Evolutionary conservation across 2,888 invertebrate species (phyloP).

Genomic region (Leucophenga montana): DNA sequence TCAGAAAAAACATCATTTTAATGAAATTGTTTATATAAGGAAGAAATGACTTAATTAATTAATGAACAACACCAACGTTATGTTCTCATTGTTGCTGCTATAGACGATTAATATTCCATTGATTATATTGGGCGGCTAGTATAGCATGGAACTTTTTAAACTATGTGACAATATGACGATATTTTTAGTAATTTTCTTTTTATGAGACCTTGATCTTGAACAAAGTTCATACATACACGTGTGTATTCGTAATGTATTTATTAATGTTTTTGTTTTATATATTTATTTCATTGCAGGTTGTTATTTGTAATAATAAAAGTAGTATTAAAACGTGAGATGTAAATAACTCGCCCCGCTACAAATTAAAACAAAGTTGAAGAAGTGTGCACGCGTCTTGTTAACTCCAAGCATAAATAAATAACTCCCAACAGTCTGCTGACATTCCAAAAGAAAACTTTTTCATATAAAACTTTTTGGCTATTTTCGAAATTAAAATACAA

Average conservation of each 20-base stretch:
- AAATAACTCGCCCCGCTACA: slow-evolving; percentile 60
- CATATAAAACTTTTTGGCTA: not conserved
- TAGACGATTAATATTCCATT: not conserved
- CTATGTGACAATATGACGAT: not conserved
- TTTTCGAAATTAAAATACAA: slow-evolving; percentile 18
- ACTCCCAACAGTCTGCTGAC: too few species aligned
- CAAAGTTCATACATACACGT: too few species aligned
- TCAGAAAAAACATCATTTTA: slow-evolving; percentile 15
- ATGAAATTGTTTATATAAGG: slow-evolving; percentile 58
- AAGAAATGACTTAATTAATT: slow-evolving; percentile 60
- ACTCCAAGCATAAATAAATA: not conserved
- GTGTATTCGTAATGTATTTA: slow-evolving; percentile 27
- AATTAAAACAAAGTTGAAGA: slow-evolving; percentile 16
- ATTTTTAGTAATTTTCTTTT: not conserved
- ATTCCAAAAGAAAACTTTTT: not conserved
- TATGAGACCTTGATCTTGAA: slow-evolving; percentile 53
- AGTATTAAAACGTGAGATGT: slow-evolving; percentile 58
- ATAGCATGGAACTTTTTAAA: too few species aligned
- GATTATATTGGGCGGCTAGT: too few species aligned
- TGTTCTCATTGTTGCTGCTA: not conserved
- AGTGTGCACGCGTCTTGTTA: slow-evolving; percentile 9
- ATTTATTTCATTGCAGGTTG: slow-evolving; percentile 55
- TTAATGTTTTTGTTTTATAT: slow-evolving; percentile 7
- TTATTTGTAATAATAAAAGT: slow-evolving; percentile 39
- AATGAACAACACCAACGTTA: slow-evolving; percentile 13